Percentiles rank a stretch among this genome's conserved stretches.
These are phyloP conservation scores for Apotomis capreana DNA, from an alignment of 2,888 invertebrate species.

Conservation along the genomic window DNA sequence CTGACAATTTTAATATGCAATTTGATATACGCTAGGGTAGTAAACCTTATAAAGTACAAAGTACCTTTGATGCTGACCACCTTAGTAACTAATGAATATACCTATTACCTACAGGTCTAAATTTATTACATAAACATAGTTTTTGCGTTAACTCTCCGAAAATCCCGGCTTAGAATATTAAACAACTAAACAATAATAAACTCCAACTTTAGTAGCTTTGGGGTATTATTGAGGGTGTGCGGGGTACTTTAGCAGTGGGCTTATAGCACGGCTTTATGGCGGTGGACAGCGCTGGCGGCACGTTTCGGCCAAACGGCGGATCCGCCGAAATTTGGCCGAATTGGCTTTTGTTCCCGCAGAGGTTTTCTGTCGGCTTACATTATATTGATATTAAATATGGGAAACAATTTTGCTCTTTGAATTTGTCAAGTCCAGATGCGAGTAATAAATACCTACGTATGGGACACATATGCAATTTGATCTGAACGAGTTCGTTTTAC, in stretches of 20 bases:
- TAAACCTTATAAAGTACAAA: no score
- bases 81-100: no score
- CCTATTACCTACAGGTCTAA: no score
- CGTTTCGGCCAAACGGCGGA: conserved; percentile 53
- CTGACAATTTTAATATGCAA: no score
- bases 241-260: conserved; percentile 42
- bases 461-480: no score
- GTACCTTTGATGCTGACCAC: no score
- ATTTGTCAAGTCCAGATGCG: neutral
- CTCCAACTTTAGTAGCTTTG: conserved; percentile 1
- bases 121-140: neutral
- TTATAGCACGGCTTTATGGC: conserved; percentile 73
- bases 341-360: neutral
- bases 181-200: conserved; percentile 10
- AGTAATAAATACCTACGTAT: neutral
- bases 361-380: neutral
- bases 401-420: neutral
- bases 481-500: no score
- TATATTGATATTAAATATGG: neutral
- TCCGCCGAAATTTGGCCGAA: conserved; percentile 16
- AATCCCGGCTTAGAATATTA: conserved; percentile 18
- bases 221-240: conserved; percentile 20
- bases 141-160: neutral
- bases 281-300: conserved; percentile 73
- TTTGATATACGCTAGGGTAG: no score